Evolutionary conservation across 64 coral and sea anemone species (phyloP), one percentile per base, ranked within the genome.

Genomic region (Stichodactyla helianthus): DNA sequence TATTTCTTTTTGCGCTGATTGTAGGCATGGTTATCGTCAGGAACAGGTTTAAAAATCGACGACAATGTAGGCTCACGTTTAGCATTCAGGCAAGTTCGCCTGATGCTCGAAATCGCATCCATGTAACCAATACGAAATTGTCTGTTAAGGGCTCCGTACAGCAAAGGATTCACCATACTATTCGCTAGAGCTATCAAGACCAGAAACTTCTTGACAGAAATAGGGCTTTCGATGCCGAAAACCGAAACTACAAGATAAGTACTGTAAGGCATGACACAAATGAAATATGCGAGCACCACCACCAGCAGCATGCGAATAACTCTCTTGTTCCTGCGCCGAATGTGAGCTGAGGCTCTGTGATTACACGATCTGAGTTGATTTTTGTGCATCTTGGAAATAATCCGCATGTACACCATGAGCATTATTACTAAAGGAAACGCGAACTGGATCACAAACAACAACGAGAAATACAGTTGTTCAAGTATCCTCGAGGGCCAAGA

Each of bases 231-330:
- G 56, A 82, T 82, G 2, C 58, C 51, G 68, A 89, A 89, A 12
- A 89, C 88, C 3, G 65, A 63, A 17, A 89, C 35, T 9, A 89
- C 80, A 7, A 63, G 82, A 57, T 83, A 84, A 7, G 88, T 84
- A 82, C 82, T 84, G 62, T 89, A 89, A 27, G 88, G 88, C 61
- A 89, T 83, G 62, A 71, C 64, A 16, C 88, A 89, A 19, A 82
- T 18, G 44, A 89, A 89, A 54, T 89, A 82, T 19, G 63, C 50
- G 18, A 89, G 50, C 20, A 89, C 79, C 13, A 89, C 88, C 4
- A 84, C 82, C 16, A 89, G 10, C 6, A 89, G 80, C 88, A 89
- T 89, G 60, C 88, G 88, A 28, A 89, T 67, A 1, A 89, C 88
- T 17, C 62, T 22, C 11, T 63, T 83, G 79, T 89, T 89, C 52